These are phyloP conservation scores for Abscondita cerata DNA, from an alignment of 2,888 invertebrate species.

Conservation along the genomic window DNA sequence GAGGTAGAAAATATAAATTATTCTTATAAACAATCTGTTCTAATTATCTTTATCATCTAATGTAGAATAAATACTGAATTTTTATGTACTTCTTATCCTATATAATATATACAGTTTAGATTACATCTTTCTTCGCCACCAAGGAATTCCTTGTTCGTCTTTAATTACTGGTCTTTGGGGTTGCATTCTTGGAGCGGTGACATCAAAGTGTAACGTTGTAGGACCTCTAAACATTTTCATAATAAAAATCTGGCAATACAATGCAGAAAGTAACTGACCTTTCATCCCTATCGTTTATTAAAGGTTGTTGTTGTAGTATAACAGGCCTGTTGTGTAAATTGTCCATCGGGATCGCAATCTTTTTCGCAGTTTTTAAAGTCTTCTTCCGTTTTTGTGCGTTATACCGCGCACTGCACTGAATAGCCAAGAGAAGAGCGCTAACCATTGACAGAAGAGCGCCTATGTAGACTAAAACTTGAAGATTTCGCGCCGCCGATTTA, in stretches of 20 bases:
- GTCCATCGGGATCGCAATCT: slow-evolving; percentile 52
- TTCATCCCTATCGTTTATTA: slow-evolving; percentile 37
- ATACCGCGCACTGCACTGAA: slow-evolving; percentile 68
- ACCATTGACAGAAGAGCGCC: slow-evolving; percentile 69
- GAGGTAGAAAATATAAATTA: slow-evolving; percentile 27
- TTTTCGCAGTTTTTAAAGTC: slow-evolving; percentile 48
- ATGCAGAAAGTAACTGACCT: slow-evolving; percentile 24
- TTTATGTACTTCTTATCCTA: neutral
- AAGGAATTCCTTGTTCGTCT: slow-evolving; percentile 58
- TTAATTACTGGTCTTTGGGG: slow-evolving; percentile 24
- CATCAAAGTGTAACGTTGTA: neutral
- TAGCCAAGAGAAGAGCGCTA: slow-evolving; percentile 67
- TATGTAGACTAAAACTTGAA: slow-evolving; percentile 72
- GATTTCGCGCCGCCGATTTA: slow-evolving; percentile 69
- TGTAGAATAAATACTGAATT: slow-evolving; percentile 1
- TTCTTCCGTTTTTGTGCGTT: slow-evolving; percentile 50
- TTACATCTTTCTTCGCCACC: slow-evolving; percentile 58
- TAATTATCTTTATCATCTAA: neutral
- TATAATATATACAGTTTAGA: slow-evolving; percentile 7
- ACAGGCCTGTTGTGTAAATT: slow-evolving; percentile 41
- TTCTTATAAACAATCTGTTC: slow-evolving; percentile 1
- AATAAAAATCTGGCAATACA: neutral
- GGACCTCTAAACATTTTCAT: neutral
- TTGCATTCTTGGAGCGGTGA: slow-evolving; percentile 5
- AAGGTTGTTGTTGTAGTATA: slow-evolving; percentile 37